Base-by-base conservation (phyloP, 2,113 vertebrate species). In the Seriola aureovittata region DNA sequence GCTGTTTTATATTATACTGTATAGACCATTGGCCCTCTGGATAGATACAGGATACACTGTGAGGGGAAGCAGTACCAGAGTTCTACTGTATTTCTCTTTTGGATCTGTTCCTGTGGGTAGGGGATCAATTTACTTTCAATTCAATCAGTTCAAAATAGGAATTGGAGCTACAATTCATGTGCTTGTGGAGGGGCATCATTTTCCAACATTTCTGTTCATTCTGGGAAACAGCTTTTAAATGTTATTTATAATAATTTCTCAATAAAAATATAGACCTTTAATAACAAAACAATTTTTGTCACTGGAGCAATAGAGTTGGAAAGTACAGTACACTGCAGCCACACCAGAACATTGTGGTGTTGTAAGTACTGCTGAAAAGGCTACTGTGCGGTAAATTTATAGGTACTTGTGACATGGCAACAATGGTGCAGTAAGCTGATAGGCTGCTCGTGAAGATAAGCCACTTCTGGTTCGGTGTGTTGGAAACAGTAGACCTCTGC, bases 361-460 rank as follows among this genome's bases (percentile, higher is more conserved):
- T 36, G 12, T 42, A 48, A 71, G 62, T 50, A n/a, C 57, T 63
- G 66, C 42, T 59, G 29, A 81, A 65, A 71, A 59, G 48, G 16
- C 60, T 29, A 9, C 73, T 67, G 36, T 52, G 40, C 38, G 59
- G 77, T 86, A 60, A 80, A 82, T 59, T 75, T 71, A 87, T 79
- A 71, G 63, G 44, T 78, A 66, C 75, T 71, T 80, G 79, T 81
- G 85, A 84, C 88, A 85, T 38, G 55, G 82, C 76, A 80, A 90
- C 85, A 85, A 82, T 80, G 54, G 86, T 34, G 72, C 80, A 62
- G 87, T 70, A 86, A 91, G 62, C 79, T 55, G 88, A 90, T 87
- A 88, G 84, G 87, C 74, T 75, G 84, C 75, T 50, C 66, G 75
- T 69, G 73, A 76, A 52, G 72, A 87, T 85, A 74, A 85, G 87